Evolutionary conservation across 2,113 vertebrate genomes (phyloP), one percentile per base, ranked within the genome.

Genomic region (Corythaeola cristata): DNA sequence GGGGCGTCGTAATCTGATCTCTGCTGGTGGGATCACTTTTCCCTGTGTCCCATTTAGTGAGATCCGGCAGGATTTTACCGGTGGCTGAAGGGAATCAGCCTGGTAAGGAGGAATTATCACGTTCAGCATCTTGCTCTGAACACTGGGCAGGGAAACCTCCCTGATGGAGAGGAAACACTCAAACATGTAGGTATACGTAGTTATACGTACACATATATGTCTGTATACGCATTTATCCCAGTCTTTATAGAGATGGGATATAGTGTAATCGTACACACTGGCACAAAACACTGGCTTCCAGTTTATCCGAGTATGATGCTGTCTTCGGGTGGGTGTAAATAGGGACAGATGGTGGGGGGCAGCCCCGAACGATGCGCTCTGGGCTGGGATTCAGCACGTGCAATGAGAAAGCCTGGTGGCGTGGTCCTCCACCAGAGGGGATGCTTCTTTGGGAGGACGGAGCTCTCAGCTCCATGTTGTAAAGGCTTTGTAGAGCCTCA

Each of bases 131-230:
- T 47, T 9, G 26, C 33, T 56, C 17, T 37, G 53, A 33, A 1
- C 6, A 8, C n/a, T 17, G 23, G 90, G 59, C 58, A 23, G 63
- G 45, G 53, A 6, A 47, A 5, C 7, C 59, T 66, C 39, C 0
- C 7, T 6, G 77, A 0, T 11, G 62, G 67, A 58, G 64, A 55
- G 64, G 64, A 22, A 44, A 12, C 30, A 1, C 39, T 62, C 12
- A 0, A 6, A 37, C 3, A 1, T 21, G 60, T 21, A 28, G 60
- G 26, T 23, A 15, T 23, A 9, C 4, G 1, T 13, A 17, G 23
- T 47, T 17, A 5, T 9, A 6, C 2, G 18, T n/a, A 20, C 49
- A 10, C 4, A 1, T 15, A 3, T 16, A 3, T 6, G 47, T 17
- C 39, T 32, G n/a, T 15, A 5, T 14, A 21, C 5, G 1, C 24